Evolutionary conservation across 2,113 vertebrate species (phyloP).

Genomic region (Ammodytes dubius): DNA sequence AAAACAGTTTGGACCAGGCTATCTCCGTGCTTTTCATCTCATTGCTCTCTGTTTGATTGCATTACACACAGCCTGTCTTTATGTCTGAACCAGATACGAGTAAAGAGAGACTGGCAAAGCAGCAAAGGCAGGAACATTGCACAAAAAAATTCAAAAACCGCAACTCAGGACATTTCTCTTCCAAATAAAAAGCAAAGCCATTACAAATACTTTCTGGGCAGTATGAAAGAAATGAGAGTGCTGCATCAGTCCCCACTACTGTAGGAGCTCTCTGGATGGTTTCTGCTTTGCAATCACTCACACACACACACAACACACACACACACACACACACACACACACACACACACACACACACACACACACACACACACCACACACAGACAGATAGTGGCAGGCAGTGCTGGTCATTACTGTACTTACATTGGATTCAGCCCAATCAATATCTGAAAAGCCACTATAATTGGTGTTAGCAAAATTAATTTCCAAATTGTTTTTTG

Average conservation of each 20-base stretch:
- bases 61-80: not conserved
- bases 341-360: constrained; percentile 22
- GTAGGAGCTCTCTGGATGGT: constrained; percentile 11
- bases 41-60: not conserved
- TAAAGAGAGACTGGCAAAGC: not conserved
- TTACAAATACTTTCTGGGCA: not conserved
- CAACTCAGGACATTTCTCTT: not conserved
- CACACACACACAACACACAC: constrained; percentile 24
- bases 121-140: not conserved
- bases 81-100: constrained; percentile 2
- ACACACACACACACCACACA: constrained; percentile 24
- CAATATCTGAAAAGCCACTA: constrained; percentile 9
- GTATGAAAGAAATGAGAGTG: not conserved
- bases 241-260: constrained; percentile 1
- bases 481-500: constrained; percentile 8
- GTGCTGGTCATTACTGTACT: not conserved
- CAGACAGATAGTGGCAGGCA: not conserved
- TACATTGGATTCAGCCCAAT: not conserved
- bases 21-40: constrained; percentile 7
- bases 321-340: constrained; percentile 14
- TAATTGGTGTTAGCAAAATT: not conserved
- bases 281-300: constrained; percentile 38
- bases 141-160: not conserved
- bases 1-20: not conserved
- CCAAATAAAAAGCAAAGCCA: not conserved